These are phyloP conservation scores for Misgurnus anguillicaudatus DNA, from an alignment of 2,113 vertebrate genomes.

Conservation along the genomic window DNA sequence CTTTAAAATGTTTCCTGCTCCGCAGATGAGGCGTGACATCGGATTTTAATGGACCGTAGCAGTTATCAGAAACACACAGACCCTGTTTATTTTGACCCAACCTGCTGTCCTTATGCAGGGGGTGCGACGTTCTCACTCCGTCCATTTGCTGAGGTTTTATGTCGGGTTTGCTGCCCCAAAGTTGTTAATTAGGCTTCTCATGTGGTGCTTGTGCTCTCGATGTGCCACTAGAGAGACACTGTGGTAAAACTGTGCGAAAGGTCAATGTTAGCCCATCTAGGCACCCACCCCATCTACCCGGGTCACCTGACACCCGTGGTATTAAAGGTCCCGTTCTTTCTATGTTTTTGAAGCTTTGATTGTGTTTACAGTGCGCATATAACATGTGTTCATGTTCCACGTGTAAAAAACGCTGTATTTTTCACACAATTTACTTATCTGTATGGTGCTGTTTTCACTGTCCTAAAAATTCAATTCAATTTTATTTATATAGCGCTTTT, in stretches of 20 bases:
- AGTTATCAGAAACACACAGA: slow-evolving; percentile 39
- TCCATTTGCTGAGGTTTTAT: slow-evolving; percentile 41
- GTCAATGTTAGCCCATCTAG: slow-evolving; percentile 13
- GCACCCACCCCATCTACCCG: background rate
- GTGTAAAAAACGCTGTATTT: too few relatives aligned
- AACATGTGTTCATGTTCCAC: too few relatives aligned
- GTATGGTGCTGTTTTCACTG: too few relatives aligned
- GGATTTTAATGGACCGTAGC: slow-evolving; percentile 28
- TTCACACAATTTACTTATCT: too few relatives aligned
- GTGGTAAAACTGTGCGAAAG: slow-evolving; percentile 41
- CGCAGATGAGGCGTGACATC: slow-evolving; percentile 14
- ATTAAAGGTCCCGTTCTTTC: slow-evolving; percentile 1
- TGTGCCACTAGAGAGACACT: slow-evolving; percentile 10
- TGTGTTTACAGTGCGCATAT: too few relatives aligned
- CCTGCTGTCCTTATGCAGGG: background rate
- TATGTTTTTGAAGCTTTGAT: too few relatives aligned
- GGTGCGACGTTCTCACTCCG: background rate
- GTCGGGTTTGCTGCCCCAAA: slow-evolving; percentile 32
- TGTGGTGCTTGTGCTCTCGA: too few relatives aligned
- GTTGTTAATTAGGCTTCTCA: slow-evolving; percentile 57
- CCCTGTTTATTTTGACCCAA: background rate
- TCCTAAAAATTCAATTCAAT: too few relatives aligned
- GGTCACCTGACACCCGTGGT: slow-evolving; percentile 13
- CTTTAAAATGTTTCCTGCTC: slow-evolving; percentile 17
- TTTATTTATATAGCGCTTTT: too few relatives aligned